Evolutionary conservation across 2,888 invertebrate genomes (phyloP).

Genomic region (Dasypogon diadema): DNA sequence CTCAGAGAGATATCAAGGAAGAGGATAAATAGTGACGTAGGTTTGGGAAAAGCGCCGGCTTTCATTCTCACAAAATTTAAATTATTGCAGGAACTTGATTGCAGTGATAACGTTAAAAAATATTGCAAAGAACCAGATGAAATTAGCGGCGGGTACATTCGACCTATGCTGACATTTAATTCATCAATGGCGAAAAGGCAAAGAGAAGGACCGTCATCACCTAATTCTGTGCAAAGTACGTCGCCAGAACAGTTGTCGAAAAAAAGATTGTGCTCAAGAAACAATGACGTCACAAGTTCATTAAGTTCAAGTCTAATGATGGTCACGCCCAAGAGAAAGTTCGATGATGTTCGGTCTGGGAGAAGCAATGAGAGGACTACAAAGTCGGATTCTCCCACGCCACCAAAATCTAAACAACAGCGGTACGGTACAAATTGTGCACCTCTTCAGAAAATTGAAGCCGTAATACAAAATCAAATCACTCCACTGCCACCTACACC

Average conservation of each 20-base stretch:
- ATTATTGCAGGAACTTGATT: slow-evolving; percentile 61
- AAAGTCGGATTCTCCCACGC: not conserved
- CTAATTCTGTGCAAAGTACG: slow-evolving; percentile 53
- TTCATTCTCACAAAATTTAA: not conserved
- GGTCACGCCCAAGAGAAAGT: slow-evolving; percentile 57
- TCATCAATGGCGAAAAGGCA: slow-evolving; percentile 54
- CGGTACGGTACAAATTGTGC: slow-evolving; percentile 47
- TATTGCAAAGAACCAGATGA: slow-evolving; percentile 61
- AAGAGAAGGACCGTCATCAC: slow-evolving; percentile 52
- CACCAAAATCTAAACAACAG: slow-evolving; percentile 50
- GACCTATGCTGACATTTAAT: slow-evolving; percentile 23
- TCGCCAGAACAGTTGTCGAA: slow-evolving; percentile 64
- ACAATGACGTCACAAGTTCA: slow-evolving; percentile 67
- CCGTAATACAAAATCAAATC: slow-evolving; percentile 29
- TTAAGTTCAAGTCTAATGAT: slow-evolving; percentile 64
- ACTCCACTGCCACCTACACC: slow-evolving; percentile 48
- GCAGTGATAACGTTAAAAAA: slow-evolving; percentile 61
- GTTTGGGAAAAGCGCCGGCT: slow-evolving; percentile 50
- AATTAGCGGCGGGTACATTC: not conserved
- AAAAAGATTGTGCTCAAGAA: slow-evolving; percentile 63
- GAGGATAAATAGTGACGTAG: slow-evolving; percentile 70
- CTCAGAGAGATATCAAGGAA: slow-evolving; percentile 72
- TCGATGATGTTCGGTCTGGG: slow-evolving; percentile 24
- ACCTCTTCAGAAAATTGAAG: not conserved
- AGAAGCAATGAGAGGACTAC: not conserved